These are phyloP conservation scores for Kryptopterus vitreolus DNA, from an alignment of 2,797 vertebrate genomes.

Conservation along the genomic window DNA sequence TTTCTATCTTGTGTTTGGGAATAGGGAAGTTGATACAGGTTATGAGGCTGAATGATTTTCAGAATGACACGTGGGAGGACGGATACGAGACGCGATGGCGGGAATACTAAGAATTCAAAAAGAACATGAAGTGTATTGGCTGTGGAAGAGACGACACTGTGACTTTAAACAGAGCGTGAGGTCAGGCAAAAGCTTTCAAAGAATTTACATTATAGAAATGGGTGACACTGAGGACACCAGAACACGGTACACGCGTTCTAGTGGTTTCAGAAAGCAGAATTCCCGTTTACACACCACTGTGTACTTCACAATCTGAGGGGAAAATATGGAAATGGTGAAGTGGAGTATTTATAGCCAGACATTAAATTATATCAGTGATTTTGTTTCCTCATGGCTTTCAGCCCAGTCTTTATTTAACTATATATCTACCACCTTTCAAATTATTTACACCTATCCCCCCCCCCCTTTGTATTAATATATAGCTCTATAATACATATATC, in stretches of 20 bases:
- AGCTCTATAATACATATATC: conserved; percentile 6
- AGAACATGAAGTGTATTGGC: background rate
- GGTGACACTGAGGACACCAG: conserved; percentile 3
- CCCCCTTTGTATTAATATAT: conserved; percentile 46
- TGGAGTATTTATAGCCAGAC: conserved; percentile 55
- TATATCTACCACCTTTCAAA: conserved; percentile 63
- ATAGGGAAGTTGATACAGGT: conserved; percentile 27
- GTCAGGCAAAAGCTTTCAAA: background rate
- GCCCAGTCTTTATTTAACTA: conserved; percentile 63
- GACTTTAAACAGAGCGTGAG: conserved; percentile 14
- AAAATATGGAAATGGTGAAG: conserved; percentile 48
- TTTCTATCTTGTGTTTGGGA: conserved; percentile 17
- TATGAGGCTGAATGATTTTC: background rate
- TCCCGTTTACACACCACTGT: conserved; percentile 59
- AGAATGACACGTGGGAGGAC: conserved; percentile 4
- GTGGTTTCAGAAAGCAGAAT: conserved; percentile 55
- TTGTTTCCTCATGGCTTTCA: conserved; percentile 47
- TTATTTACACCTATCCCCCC: conserved; percentile 53
- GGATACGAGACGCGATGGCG: conserved; percentile 7
- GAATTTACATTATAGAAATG: conserved; percentile 31
- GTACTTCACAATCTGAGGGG: conserved; percentile 70
- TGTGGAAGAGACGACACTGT: conserved; percentile 8
- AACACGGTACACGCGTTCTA: conserved; percentile 19
- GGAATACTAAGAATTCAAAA: background rate
- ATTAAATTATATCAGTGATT: conserved; percentile 62